Base-by-base conservation (phyloP, 2,888 invertebrate species). In the Malthinus seriepunctatus region DNA sequence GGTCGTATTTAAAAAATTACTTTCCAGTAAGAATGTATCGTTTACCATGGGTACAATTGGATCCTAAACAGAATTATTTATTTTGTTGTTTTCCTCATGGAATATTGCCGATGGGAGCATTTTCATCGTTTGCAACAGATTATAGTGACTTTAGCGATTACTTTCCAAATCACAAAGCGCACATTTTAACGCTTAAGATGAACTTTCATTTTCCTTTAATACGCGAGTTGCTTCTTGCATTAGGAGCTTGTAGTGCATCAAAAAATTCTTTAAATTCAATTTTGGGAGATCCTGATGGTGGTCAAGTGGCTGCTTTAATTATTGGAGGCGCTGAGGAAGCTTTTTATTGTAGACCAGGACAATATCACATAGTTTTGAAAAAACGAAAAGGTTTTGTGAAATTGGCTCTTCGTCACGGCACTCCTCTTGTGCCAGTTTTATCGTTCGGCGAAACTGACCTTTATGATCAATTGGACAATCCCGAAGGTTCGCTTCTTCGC, bases 311-410 rank as follows among this genome's bases (percentile, higher is more conserved):
- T 0, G 86, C 88, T 1, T 80, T 97, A 39, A 85, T 95, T 51
- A 88, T 95, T 1, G 97, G 97, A 0, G 97, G 97, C 0, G 95
- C 95, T 0, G 87, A 90, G 6, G 97, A 97, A 76, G 88, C 93
- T 0, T 81, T 95, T 57, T 89, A 93, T 66, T 88, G 92, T 1
- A 86, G 86, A 71, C 94, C 95, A 0, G 88, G 89, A 2, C 82
- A 84, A 50, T 91, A 92, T 65, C 84, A 84, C 64, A 79, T 93
- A 7, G 83, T 90, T n/a, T 73, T 95, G 9, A 90, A 85, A 66
- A 85, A 86, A 50, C 83, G 94, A 63, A 93, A 90, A 72, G 95
- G 78, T 8, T 78, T 78, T 58, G 67, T 77, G 1, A 71, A 68
- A 49, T 35, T 77, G 34, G 78, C 77, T 0, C 51, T 78, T 39